Percentiles rank a stretch among this genome's conserved stretches.
phyloP scores from a whole-genome alignment of 2,888 invertebrate species.

The Schizotus pectinicornis region DNA sequence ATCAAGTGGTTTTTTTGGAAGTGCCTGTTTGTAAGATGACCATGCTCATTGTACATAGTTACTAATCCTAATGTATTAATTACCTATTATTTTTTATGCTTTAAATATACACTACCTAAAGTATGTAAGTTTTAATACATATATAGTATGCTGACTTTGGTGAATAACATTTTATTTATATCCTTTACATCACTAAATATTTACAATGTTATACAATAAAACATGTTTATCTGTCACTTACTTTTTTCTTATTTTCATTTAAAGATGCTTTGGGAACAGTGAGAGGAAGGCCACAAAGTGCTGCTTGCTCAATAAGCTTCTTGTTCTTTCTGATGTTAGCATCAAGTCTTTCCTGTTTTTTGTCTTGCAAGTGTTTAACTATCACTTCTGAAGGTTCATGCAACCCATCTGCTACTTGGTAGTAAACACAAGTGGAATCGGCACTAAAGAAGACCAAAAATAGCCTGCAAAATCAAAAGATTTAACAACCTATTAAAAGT shows the following conservation, averaged over 20 bases:
- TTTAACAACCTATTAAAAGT: not conserved
- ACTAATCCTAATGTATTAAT: constrained; percentile 32
- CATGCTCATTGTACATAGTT: constrained; percentile 38
- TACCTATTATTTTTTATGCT: constrained; percentile 43
- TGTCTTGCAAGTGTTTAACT: constrained; percentile 42
- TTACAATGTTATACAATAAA: constrained; percentile 39
- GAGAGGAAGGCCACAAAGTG: constrained; percentile 45
- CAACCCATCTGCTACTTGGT: constrained; percentile 55
- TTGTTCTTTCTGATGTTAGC: constrained; percentile 43
- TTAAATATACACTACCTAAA: constrained; percentile 38
- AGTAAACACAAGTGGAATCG: constrained; percentile 59
- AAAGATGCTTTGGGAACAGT: constrained; percentile 32
- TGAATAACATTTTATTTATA: constrained; percentile 44
- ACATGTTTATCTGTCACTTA: constrained; percentile 34
- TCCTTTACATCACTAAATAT: constrained; percentile 45
- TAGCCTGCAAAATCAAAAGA: constrained; percentile 35
- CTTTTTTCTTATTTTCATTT: constrained; percentile 1
- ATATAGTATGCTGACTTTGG: constrained; percentile 29
- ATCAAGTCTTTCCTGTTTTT: constrained; percentile 47
- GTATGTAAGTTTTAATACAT: constrained; percentile 41
- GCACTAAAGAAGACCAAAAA: constrained; percentile 57
- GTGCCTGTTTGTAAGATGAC: constrained; percentile 39
- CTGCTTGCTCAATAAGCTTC: constrained; percentile 46
- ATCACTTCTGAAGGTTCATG: constrained; percentile 41
- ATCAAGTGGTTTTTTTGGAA: constrained; percentile 29